Evolutionary conservation across 2,888 invertebrate genomes (phyloP), one percentile per base, ranked within the genome.

Genomic region (Eupithecia abbreviata): DNA sequence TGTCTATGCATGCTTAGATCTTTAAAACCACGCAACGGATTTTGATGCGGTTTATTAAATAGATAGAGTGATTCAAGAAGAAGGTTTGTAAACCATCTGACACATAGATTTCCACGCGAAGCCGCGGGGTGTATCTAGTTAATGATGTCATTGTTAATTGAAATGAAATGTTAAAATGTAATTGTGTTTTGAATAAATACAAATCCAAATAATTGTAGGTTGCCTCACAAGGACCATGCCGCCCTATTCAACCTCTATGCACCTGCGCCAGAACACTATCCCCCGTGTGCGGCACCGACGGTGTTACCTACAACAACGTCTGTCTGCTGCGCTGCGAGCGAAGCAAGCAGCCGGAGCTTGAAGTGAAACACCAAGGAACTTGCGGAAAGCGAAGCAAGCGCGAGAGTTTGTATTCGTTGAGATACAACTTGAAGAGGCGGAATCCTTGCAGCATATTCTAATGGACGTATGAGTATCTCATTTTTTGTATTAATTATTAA

Each of bases 241-340:
- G 42, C 1, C 66, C 66, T 4, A 6, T 18, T 13, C 68, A 5
- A 45, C 2, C 58, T 9, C 73, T 43, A 13, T 79, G 79, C 65
- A 30, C 13, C 3, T 79, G 79, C 47, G 45, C 9, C 3, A 42
- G 15, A 18, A 65, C 49, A 9, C 6, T 72, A 0, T 15, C 43
- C 5, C 79, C 80, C 0, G 76, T 79, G 0, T 81, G 81, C 18
- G 81, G 79, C 0, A 76, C 78, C 5, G 81, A 81, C 62, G 76
- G 75, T 1, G 66, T 76, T 4, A 81, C 78, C 1, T 81, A 81
- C 67, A 77, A 6, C 12, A 79, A 78, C 45, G 41, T 76, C 12
- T 81, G 81, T 18, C 9, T 49, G 55, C 66, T 81, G 69, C 72
- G 74, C 42, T 81, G 81, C 47, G 68, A 68, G 77, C 71, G 18